Conservation (phyloP, 2,113 vertebrate species). For the Strix uralensis region DNA sequence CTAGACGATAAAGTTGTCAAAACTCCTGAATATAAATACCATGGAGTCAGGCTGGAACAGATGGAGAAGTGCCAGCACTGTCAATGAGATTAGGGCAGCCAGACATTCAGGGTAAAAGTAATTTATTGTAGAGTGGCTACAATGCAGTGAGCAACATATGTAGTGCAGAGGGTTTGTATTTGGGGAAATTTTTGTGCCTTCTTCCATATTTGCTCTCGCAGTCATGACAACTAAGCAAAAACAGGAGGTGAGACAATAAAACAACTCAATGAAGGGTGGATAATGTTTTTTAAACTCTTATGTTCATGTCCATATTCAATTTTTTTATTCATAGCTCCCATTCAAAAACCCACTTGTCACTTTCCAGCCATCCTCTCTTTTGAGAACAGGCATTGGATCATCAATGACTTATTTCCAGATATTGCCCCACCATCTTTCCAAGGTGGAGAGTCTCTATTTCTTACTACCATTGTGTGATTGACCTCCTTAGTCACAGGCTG, state of each 20-base stretch:
- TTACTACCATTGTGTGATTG: background rate
- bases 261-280: background rate
- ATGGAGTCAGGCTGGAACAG: background rate
- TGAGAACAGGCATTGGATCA: conserved; percentile 7
- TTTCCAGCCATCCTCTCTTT: background rate
- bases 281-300: background rate
- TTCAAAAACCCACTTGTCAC: background rate
- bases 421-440: background rate
- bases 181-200: background rate
- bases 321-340: background rate
- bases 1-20: background rate
- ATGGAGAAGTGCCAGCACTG: background rate
- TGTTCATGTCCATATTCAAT: background rate
- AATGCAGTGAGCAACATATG: background rate
- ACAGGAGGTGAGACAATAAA: background rate
- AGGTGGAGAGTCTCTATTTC: background rate
- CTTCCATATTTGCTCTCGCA: background rate
- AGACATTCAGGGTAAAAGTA: background rate
- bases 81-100: background rate
- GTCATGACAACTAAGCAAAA: background rate
- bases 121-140: background rate
- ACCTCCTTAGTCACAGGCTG: background rate
- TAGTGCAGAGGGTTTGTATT: background rate
- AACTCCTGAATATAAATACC: background rate
- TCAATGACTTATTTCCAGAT: background rate